phyloP scores from a whole-genome alignment of 2,888 invertebrate genomes.

The Strigamia transsilvanica region DNA sequence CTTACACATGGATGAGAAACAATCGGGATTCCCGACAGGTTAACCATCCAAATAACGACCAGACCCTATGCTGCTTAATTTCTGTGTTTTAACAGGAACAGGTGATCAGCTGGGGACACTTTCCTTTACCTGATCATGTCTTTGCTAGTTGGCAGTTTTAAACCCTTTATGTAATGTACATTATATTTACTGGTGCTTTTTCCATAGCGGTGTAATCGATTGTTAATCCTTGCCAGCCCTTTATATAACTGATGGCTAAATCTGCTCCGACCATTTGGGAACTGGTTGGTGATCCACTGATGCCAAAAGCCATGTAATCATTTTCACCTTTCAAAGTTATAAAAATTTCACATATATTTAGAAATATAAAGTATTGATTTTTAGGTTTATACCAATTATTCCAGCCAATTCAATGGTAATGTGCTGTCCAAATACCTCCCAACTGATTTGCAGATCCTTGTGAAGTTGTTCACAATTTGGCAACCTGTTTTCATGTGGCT shows the following conservation, averaged over 20 bases:
- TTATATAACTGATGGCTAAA: constrained; percentile 79
- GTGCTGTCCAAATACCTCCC: constrained; percentile 90
- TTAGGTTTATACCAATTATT: constrained; percentile 69
- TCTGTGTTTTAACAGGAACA: too few relatives aligned
- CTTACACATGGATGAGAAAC: too few relatives aligned
- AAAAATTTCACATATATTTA: background rate
- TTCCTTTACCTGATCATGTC: too few relatives aligned
- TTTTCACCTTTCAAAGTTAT: constrained; percentile 68
- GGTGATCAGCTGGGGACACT: too few relatives aligned
- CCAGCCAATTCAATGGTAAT: constrained; percentile 85
- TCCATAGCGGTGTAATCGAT: constrained; percentile 87
- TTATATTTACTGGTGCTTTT: constrained; percentile 73
- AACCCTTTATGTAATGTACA: background rate
- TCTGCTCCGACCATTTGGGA: constrained; percentile 87
- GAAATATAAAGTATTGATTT: background rate
- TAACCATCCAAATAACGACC: too few relatives aligned
- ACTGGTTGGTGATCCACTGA: constrained; percentile 76
- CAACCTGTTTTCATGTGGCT: constrained; percentile 68
- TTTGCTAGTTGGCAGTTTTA: too few relatives aligned
- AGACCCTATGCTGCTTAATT: too few relatives aligned
- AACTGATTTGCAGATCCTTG: constrained; percentile 81
- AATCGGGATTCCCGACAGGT: too few relatives aligned
- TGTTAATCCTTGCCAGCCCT: constrained; percentile 76
- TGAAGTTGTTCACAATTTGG: constrained; percentile 88
- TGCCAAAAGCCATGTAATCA: constrained; percentile 89